phyloP scores from a whole-genome alignment of 2,888 invertebrate genomes.

The Iselma pallidipennis region DNA sequence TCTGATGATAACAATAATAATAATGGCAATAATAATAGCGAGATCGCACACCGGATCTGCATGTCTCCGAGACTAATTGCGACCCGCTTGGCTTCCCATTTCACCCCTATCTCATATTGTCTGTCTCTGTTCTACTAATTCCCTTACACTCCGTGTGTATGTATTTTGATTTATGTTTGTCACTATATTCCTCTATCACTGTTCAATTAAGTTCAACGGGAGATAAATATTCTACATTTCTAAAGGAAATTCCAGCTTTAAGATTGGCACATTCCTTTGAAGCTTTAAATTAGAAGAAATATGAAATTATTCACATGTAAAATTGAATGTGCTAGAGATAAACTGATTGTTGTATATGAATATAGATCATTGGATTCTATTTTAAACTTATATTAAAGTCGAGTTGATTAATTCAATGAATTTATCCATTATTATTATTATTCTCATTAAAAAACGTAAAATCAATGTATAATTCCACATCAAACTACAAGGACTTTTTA shows the following conservation, averaged over 20 bases:
- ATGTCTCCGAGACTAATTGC: constrained; percentile 4
- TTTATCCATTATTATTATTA: too few relatives aligned
- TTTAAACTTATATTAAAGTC: too few relatives aligned
- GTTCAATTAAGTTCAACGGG: background rate
- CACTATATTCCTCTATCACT: background rate
- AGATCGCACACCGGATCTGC: constrained; percentile 11
- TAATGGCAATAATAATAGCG: constrained; percentile 8
- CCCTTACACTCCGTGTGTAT: background rate
- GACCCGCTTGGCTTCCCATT: constrained; percentile 3
- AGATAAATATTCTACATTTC: background rate
- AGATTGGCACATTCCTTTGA: background rate
- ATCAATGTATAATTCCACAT: too few relatives aligned
- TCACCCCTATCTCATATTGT: constrained; percentile 1
- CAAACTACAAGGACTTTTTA: background rate
- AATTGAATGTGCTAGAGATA: background rate
- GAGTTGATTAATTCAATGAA: too few relatives aligned
- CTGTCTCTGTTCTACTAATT: background rate
- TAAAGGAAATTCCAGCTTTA: background rate
- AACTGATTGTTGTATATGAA: too few relatives aligned
- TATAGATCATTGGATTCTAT: too few relatives aligned
- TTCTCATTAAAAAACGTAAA: too few relatives aligned
- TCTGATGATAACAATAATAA: background rate
- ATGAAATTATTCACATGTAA: background rate
- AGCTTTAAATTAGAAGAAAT: background rate
- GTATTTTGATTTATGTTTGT: background rate